Percentiles rank a stretch among this genome's conserved stretches.
These are phyloP conservation scores for Melospiza georgiana DNA, from an alignment of 2,113 vertebrate species.

Conservation along the genomic window DNA sequence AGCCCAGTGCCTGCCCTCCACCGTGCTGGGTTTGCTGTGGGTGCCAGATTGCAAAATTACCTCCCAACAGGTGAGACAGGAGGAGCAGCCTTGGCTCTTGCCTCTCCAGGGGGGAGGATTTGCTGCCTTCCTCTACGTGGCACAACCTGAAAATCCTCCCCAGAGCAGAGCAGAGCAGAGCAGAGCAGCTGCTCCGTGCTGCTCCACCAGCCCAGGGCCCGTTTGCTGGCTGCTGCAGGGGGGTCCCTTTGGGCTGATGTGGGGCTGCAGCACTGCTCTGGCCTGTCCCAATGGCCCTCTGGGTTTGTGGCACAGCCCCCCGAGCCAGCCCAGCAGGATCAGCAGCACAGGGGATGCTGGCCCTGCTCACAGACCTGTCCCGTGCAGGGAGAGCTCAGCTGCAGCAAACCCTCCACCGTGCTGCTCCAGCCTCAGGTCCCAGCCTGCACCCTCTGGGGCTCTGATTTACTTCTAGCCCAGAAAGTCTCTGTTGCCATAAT, in stretches of 20 bases:
- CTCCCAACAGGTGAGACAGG: background rate
- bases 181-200: background rate
- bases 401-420: background rate
- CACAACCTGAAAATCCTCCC: constrained; percentile 38
- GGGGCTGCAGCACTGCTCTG: fast-evolving
- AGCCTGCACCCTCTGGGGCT: background rate
- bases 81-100: background rate
- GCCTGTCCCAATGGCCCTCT: background rate
- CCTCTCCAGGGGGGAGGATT: background rate
- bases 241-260: fast-evolving
- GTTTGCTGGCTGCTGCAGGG: background rate
- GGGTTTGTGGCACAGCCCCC: background rate
- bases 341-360: background rate
- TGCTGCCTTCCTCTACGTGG: background rate
- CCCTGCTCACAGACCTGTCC: background rate
- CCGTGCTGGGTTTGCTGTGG: fast-evolving
- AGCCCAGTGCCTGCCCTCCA: background rate
- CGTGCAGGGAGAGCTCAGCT: background rate
- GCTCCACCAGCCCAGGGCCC: background rate
- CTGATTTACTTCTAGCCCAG: background rate
- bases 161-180: background rate
- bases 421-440: background rate
- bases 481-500: background rate
- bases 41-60: background rate
- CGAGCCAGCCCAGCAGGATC: background rate